Percentiles rank a stretch among this genome's conserved stretches.
These are phyloP conservation scores for Semotilus atromaculatus DNA, from an alignment of 2,797 vertebrate genomes.

Conservation along the genomic window DNA sequence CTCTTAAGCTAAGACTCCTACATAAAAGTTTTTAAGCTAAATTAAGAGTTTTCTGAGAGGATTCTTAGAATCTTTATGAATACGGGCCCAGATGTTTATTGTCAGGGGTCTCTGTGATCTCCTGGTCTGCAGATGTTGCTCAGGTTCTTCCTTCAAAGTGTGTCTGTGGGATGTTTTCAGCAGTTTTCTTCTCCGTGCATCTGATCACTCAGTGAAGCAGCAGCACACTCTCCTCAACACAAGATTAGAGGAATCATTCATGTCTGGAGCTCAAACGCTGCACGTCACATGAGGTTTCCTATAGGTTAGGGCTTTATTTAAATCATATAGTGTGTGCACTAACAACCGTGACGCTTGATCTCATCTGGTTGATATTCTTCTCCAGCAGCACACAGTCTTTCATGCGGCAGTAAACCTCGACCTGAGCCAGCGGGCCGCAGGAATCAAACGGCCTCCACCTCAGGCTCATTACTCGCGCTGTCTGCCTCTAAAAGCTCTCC, in stretches of 20 bases:
- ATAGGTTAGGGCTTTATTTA: neutral
- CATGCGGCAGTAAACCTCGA: conserved; percentile 8
- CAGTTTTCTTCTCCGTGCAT: neutral
- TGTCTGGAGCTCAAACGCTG: neutral
- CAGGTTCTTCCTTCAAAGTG: neutral
- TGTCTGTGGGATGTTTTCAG: neutral
- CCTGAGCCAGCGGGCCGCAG: neutral
- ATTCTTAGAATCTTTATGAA: too few species aligned
- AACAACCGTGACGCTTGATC: neutral
- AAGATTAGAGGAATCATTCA: neutral
- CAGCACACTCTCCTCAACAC: neutral
- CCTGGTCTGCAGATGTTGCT: too few species aligned
- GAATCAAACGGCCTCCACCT: conserved; percentile 27
- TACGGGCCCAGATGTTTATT: too few species aligned
- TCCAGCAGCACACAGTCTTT: neutral
- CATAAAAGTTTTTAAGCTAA: too few species aligned
- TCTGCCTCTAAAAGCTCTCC: conserved; percentile 13
- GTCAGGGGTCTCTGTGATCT: too few species aligned
- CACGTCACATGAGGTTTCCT: neutral
- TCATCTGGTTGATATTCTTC: conserved; percentile 23
- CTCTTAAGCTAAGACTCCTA: too few species aligned
- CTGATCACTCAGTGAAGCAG: neutral
- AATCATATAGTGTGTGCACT: neutral
- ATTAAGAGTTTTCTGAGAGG: too few species aligned
- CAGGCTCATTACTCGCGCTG: conserved; percentile 6